Evolutionary conservation across 1,140 invertebrate species (phyloP).

Genomic region (Heterodera schachtii): DNA sequence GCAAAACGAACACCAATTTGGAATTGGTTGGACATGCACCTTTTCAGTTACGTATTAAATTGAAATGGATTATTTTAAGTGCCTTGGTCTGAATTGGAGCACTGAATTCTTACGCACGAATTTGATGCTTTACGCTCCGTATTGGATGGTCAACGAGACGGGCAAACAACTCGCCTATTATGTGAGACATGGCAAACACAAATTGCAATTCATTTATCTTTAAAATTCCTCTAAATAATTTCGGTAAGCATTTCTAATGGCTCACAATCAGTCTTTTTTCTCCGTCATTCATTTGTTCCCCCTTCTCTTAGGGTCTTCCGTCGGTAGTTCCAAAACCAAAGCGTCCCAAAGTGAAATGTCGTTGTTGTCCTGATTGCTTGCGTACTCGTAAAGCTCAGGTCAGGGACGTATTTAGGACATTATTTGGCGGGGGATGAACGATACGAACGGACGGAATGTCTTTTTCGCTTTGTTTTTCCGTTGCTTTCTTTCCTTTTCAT

Average conservation of each 20-base stretch:
- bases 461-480: too few species aligned
- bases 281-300: too few species aligned
- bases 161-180: constrained; percentile 82
- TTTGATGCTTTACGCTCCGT: constrained; percentile 86
- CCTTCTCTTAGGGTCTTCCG: background rate
- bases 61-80: constrained; percentile 66
- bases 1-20: constrained; percentile 20
- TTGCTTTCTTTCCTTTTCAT: too few species aligned
- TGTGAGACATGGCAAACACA: constrained; percentile 70
- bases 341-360: background rate
- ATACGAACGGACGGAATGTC: too few species aligned
- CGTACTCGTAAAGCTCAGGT: background rate
- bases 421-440: background rate
- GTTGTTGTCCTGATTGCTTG: background rate
- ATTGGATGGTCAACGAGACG: constrained; percentile 99
- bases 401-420: too few species aligned
- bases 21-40: constrained; percentile 39
- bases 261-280: too few species aligned
- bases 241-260: too few species aligned
- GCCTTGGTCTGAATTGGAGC: constrained; percentile 83
- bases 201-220: too few species aligned
- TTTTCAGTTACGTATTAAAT: constrained; percentile 21
- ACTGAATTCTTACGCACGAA: constrained; percentile 72
- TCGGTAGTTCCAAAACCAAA: background rate
- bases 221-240: too few species aligned